Conservation (phyloP, 1,140 invertebrate species). For the Drosophila pectinifera region DNA sequence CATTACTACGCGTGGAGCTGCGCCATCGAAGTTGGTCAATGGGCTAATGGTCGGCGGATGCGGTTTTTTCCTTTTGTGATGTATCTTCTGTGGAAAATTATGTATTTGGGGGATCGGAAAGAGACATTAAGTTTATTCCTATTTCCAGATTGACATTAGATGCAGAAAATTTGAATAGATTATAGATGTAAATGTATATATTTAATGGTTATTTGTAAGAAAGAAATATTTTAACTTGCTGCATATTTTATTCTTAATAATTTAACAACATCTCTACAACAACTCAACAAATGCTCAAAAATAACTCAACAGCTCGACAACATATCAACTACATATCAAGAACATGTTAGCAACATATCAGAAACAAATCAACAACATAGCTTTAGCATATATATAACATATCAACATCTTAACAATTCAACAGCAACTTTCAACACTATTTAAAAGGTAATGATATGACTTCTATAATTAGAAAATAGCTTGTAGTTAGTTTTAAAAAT, state of each 20-base stretch:
- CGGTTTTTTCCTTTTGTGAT: conserved; percentile 5
- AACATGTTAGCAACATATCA: neutral
- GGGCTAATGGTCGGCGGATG: conserved; percentile 73
- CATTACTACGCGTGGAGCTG: conserved; percentile 65
- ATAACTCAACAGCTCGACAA: neutral
- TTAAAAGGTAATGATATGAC: no score
- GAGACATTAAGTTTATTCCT: conserved; percentile 1
- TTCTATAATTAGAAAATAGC: neutral
- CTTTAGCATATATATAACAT: neutral
- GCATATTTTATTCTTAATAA: neutral
- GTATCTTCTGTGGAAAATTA: conserved; percentile 22
- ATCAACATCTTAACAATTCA: no score
- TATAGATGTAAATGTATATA: neutral
- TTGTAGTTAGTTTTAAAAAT: no score
- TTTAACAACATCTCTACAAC: no score
- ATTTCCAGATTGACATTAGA: neutral
- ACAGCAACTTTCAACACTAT: no score
- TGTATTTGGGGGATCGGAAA: conserved; percentile 23
- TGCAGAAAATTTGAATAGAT: neutral
- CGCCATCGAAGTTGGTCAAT: conserved; percentile 74
- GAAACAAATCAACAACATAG: neutral
- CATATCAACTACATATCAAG: neutral
- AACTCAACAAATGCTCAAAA: neutral
- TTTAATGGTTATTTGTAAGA: neutral
- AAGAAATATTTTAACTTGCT: neutral